Conservation (phyloP, 2,888 invertebrate species). For the Patella caerulea region DNA sequence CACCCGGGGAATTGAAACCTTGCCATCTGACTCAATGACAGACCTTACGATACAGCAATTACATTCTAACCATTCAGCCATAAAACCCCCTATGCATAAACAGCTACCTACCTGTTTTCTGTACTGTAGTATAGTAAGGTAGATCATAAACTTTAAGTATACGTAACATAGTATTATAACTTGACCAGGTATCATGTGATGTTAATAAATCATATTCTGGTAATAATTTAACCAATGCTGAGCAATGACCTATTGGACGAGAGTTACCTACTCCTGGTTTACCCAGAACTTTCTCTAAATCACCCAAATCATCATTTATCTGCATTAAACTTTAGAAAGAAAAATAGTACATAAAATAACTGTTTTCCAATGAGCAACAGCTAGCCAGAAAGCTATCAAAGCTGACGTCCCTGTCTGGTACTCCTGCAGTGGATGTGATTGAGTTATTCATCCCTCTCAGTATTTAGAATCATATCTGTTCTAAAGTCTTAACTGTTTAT, state of each 20-base stretch:
- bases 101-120: not conserved
- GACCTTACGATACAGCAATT: no score
- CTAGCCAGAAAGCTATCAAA: not conserved
- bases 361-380: no score
- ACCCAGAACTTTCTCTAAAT: conserved; percentile 75
- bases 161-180: conserved; percentile 86
- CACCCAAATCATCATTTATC: conserved; percentile 79
- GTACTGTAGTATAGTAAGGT: conserved; percentile 34
- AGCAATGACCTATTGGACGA: conserved; percentile 74
- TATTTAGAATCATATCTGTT: no score
- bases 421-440: no score
- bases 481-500: no score
- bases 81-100: not conserved
- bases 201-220: conserved; percentile 77
- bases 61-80: no score
- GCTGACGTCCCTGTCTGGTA: no score
- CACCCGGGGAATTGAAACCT: no score
- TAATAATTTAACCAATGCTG: conserved; percentile 79
- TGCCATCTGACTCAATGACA: no score
- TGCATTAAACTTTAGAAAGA: conserved; percentile 42
- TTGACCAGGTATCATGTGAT: conserved; percentile 86
- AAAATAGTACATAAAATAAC: not conserved
- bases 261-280: conserved; percentile 38
- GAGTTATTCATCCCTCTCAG: no score
- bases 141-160: conserved; percentile 88